Percentiles rank a stretch among this genome's conserved stretches.
These are phyloP conservation scores for Asteroscopus sphinx DNA, from an alignment of 2,888 invertebrate genomes.

Conservation along the genomic window DNA sequence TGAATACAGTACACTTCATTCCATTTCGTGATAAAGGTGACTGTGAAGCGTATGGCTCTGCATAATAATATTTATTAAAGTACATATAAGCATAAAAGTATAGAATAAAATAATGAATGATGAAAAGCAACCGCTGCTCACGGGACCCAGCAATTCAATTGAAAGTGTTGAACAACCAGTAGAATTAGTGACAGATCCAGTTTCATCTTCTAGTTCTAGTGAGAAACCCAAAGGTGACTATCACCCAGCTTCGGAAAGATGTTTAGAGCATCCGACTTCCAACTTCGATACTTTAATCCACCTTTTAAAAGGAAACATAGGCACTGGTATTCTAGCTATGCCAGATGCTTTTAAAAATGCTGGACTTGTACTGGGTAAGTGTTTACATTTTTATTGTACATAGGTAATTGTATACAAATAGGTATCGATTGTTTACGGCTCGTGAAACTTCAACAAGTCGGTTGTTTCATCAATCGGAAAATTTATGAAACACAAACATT, in stretches of 20 bases:
- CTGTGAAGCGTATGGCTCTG: slow-evolving; percentile 55
- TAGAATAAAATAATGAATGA: slow-evolving; percentile 88
- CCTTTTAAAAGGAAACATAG: slow-evolving; percentile 93
- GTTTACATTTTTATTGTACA: slow-evolving; percentile 25
- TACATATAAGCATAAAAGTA: slow-evolving; percentile 56
- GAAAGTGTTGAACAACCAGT: slow-evolving; percentile 78
- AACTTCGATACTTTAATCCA: slow-evolving; percentile 94
- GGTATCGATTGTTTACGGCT: slow-evolving; percentile 17
- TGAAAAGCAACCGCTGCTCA: slow-evolving; percentile 93
- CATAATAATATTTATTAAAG: slow-evolving; percentile 52
- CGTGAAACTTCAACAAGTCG: slow-evolving; percentile 1
- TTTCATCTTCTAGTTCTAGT: slow-evolving; percentile 62
- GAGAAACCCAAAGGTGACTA: slow-evolving; percentile 77
- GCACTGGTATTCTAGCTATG: slow-evolving; percentile 99
- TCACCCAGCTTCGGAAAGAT: slow-evolving; percentile 92
- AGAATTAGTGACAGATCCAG: slow-evolving; percentile 74
- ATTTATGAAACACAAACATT: background rate
- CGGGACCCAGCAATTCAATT: slow-evolving; percentile 76
- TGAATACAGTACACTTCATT: slow-evolving; percentile 21
- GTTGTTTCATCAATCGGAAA: background rate
- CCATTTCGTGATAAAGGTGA: slow-evolving; percentile 41
- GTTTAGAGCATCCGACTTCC: slow-evolving; percentile 94
- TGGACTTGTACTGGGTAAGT: slow-evolving; percentile 94
- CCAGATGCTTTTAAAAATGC: slow-evolving; percentile 98
- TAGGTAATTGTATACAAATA: slow-evolving; percentile 18